Base-by-base conservation (phyloP, 2,797 vertebrate genomes). In the Lophura swinhoii region DNA sequence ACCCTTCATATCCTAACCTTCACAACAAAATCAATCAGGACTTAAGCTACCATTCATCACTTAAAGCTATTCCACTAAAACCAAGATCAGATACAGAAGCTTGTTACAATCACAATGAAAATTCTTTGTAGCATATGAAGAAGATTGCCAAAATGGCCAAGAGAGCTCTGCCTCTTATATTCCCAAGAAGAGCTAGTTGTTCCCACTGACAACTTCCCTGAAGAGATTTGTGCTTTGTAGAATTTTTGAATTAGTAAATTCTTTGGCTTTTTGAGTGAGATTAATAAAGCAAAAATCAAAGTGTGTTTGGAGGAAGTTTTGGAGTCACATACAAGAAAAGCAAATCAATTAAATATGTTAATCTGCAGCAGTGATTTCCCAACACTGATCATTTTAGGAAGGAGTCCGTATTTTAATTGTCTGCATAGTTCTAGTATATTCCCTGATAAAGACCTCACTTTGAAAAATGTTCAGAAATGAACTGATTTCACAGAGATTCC, bases 11-110 rank as follows among this genome's bases (percentile, higher is more conserved):
- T 44, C 91, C 95, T 95, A 87, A 95, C 78, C 69, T 96, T 79
- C 79, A 92, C 1, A 28, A 75, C 60, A 96, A 88, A 96, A 96
- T 93, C 67, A 93, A 91, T 77, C 88, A 93, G 88, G 92, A 94
- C 35, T 79, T 83, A 76, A 46, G 33, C 31, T 58, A 69, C 29
- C 10, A 46, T 95, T 89, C 62, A 73, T 62, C 76, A 68, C 51
- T 55, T 35, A 58, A 90, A 86, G 79, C 18, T 60, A 66, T 55
- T 90, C 48, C 56, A 76, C 48, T 29, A 63, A 88, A 92, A 75
- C 1, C 46, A 86, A 75, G 48, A 91, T 53, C 56, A 76, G 73
- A 93, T 53, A 77, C 2, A n/a, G 51, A 15, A 9, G 17, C 17
- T 5, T 69, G 48, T 28, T 70, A 93, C 56, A 77, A 80, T 9